Evolutionary conservation across 1,140 invertebrate genomes (phyloP), one percentile per base, ranked within the genome.

Genomic region (honey bee (Apis mellifera)): DNA sequence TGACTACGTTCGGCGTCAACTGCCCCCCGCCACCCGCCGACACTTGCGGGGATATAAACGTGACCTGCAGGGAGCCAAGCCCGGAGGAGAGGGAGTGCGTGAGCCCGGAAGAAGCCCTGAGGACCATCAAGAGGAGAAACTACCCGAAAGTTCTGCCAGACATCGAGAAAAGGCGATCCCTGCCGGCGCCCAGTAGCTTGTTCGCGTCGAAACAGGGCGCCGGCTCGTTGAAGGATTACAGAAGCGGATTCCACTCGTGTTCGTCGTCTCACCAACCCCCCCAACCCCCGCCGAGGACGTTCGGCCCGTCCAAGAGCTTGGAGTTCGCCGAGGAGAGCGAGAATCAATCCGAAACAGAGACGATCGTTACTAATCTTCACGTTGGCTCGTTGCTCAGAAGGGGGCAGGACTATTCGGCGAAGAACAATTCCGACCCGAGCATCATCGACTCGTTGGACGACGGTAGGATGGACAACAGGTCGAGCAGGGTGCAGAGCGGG

Each of bases 111-210:
- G 96, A 97, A 89, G 95, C 97, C 3, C 92, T 97, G 60, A 94
- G 95, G 70, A 96, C 96, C 11, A 96, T 97, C 52, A 96, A 96
- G 91, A 94, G 96, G 78, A 94, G 96, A 83, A 97, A 97, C 89
- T 97, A 96, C 90, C 97, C 97, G 0, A 97, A 97, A 95, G 97
- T 97, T 11, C 90, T 98, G 50, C 97, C 97, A 26, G 97, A 97
- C 70, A 90, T 94, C 21, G 92, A 94, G 72, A 94, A 93, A 76
- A 85, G 93, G 60, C 87, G 92, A 4, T 94, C 94, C 17, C 82
- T 94, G 1, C 94, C 94, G 2, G 91, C 90, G 0, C 93, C 92
- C 23, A 91, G 70, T 69, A 90, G 88, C 55, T 81, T 91, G 3
- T 87, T 88, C 26, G 13, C 84, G 0, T 72, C 91, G 11, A 92